Evolutionary conservation across 2,797 vertebrate genomes (phyloP), one percentile per base, ranked within the genome.

Genomic region (Sternotherus odoratus): DNA sequence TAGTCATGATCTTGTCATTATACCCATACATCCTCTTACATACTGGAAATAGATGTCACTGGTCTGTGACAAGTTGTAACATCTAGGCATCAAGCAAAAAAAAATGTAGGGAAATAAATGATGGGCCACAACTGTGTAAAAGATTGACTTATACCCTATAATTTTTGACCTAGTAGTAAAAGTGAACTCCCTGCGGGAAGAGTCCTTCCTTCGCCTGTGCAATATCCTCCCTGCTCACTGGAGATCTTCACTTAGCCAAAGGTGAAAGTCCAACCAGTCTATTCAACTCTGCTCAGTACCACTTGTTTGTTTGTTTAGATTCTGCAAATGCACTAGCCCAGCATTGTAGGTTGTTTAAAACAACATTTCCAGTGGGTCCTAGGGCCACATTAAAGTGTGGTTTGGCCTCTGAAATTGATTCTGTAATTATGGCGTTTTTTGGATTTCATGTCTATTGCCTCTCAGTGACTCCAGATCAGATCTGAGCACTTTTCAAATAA

Each of bases 61-160:
- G 77, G 12, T 23, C 82, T 79, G 63, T 39, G 72, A 86, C 50
- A 90, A 57, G 92, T 83, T 88, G 89, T 74, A 75, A 82, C 15
- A 84, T 85, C 50, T 50, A 89, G 94, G 88, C 91, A 82, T 51
- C 50, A 88, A 84, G 82, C 75, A 93, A 85, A 77, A 92, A 91
- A 92, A 53, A 49, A 49, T 89, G 78, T 33, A 92, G 63, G 11
- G 39, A 78, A 91, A 26, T 80, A 87, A 69, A 39, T 21, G 36
- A n/a, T 69, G n/a, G 19, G 36, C 66, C 36, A 39, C 66, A 36
- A 85, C 48, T 78, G 49, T 39, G 63, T 86, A 89, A 93, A 93
- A 91, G 26, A n/a, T 21, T 28, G 79, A 86, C 5, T 87, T 94
- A 89, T 93, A 94, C 91, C 83, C 2, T 6, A 16, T 6, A 49